Percentiles rank a stretch among this genome's conserved stretches.
phyloP scores from a whole-genome alignment of 92 coral and sea anemone genomes.

The Isaurus tuberculatus region DNA sequence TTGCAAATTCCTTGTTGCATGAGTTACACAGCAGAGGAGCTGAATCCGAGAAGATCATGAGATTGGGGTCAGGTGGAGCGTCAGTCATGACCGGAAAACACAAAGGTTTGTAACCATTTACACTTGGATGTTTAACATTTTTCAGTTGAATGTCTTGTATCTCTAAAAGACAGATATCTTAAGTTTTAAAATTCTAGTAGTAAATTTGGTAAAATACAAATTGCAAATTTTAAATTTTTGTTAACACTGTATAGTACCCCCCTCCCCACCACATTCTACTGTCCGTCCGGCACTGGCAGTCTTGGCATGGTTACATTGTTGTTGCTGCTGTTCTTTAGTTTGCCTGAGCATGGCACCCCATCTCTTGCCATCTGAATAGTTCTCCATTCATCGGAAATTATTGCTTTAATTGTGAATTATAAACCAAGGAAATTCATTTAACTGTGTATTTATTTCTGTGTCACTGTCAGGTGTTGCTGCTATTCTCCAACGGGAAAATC shows the following conservation, averaged over 20 bases:
- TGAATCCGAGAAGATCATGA: constrained; percentile 47
- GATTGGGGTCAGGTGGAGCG: constrained; percentile 50
- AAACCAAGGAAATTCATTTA: constrained; percentile 1
- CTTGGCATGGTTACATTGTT: constrained; percentile 14
- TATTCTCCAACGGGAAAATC: constrained; percentile 26
- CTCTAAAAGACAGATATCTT: constrained; percentile 10
- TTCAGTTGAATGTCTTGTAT: background rate
- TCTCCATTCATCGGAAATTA: constrained; percentile 16
- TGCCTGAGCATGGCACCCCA: constrained; percentile 19
- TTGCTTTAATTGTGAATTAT: constrained; percentile 14
- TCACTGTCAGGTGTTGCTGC: constrained; percentile 44
- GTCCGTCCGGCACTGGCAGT: constrained; percentile 18
- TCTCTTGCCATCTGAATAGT: constrained; percentile 9
- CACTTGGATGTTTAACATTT: constrained; percentile 3
- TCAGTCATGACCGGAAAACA: constrained; percentile 45
- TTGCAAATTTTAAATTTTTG: constrained; percentile 13
- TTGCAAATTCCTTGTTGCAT: constrained; percentile 30
- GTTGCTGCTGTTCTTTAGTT: constrained; percentile 11
- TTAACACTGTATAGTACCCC: constrained; percentile 15
- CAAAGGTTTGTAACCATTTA: constrained; percentile 32
- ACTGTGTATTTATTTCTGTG: background rate
- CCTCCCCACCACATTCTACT: constrained; percentile 20
- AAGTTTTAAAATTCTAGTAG: constrained; percentile 9
- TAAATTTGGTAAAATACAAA: constrained; percentile 8
- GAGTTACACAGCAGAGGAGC: constrained; percentile 42